A percentile compares a stretch with the other conserved stretches of the same genome.
Conservation (phyloP, 2,797 vertebrate species). For the Liasis olivaceus region DNA sequence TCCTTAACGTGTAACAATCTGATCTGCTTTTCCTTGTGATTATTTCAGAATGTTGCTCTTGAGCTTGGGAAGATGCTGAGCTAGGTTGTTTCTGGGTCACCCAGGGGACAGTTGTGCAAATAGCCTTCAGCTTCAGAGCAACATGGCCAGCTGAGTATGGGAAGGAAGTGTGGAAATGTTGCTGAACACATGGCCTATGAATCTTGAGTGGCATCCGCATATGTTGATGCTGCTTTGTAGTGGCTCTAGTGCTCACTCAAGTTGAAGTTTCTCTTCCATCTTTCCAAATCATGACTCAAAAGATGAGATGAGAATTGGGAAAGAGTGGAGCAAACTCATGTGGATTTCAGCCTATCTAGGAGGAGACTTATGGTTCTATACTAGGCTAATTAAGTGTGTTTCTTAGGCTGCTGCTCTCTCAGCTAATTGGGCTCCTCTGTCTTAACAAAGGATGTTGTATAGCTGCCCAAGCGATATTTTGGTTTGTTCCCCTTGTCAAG, state of each 20-base stretch:
- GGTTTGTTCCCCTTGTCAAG: not conserved
- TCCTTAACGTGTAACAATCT: no score
- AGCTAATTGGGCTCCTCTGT: not conserved
- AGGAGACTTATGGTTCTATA: not conserved
- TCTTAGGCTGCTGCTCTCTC: not conserved
- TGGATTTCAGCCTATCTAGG: not conserved
- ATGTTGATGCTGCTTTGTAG: not conserved
- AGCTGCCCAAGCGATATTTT: not conserved
- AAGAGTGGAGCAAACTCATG: not conserved
- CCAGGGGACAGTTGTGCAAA: not conserved
- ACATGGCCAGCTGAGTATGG: not conserved
- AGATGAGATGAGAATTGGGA: not conserved
- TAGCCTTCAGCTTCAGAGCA: not conserved
- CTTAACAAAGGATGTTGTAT: not conserved
- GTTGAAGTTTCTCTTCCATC: not conserved
- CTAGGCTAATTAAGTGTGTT: not conserved
- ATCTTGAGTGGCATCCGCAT: not conserved
- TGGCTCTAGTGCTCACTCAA: not conserved
- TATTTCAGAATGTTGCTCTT: not conserved
- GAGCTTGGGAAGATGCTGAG: not conserved
- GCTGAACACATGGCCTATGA: not conserved
- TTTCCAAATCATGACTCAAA: not conserved
- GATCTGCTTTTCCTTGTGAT: not conserved
- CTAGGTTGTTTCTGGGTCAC: not conserved
- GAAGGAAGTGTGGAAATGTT: not conserved